Evolutionary conservation across 2,888 invertebrate species (phyloP).

Genomic region (Plebejus anna): DNA sequence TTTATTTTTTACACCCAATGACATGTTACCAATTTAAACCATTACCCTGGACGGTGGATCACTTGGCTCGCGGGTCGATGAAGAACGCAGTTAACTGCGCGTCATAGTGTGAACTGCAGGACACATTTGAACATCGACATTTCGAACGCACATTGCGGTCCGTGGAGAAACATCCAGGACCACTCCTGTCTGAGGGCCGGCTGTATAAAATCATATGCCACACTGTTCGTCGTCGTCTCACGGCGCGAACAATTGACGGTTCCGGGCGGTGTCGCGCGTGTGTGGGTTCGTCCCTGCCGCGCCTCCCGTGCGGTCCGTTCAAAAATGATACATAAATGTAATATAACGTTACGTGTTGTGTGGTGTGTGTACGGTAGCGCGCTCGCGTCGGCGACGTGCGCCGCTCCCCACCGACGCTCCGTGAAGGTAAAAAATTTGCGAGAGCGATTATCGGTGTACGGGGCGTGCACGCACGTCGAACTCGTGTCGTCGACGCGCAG

Average conservation of each 20-base stretch:
- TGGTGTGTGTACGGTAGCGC: not conserved
- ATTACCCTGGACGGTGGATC: slow-evolving; percentile 76
- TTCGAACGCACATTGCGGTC: slow-evolving; percentile 82
- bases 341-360: not conserved
- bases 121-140: slow-evolving; percentile 81
- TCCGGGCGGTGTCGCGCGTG: not conserved
- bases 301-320: not conserved
- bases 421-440: no score
- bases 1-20: no score
- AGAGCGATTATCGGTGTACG: no score
- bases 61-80: slow-evolving; percentile 81
- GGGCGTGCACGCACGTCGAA: no score
- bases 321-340: not conserved
- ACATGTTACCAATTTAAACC: slow-evolving; percentile 43
- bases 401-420: not conserved
- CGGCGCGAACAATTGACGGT: slow-evolving; percentile 21
- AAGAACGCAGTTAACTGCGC: slow-evolving; percentile 78
- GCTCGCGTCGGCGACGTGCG: not conserved
- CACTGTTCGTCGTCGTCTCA: slow-evolving; percentile 29
- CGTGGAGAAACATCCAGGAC: slow-evolving; percentile 65
- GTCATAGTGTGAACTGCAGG: slow-evolving; percentile 71
- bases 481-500: not conserved
- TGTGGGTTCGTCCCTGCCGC: not conserved
- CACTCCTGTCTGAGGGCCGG: slow-evolving; percentile 74
- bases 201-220: slow-evolving; percentile 40